Conservation (phyloP, 2,888 invertebrate species). For the Eilema depressum region DNA sequence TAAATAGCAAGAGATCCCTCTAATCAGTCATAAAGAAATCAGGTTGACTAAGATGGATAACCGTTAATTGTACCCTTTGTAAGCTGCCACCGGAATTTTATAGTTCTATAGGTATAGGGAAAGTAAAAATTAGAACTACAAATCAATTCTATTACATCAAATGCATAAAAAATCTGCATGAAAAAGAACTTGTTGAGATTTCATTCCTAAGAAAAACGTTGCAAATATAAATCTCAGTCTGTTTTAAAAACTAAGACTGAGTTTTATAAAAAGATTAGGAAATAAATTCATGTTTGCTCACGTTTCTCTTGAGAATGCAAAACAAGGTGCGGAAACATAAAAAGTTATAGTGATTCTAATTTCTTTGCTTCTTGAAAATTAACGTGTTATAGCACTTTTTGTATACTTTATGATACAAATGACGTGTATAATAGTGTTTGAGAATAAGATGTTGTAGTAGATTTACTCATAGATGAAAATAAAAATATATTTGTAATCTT, state of each 20-base stretch:
- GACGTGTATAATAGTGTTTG: neutral
- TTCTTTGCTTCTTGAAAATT: constrained; percentile 8
- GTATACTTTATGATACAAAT: neutral
- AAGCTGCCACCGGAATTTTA: neutral
- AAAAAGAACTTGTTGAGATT: neutral
- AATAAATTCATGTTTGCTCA: constrained; percentile 5
- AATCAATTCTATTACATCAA: neutral
- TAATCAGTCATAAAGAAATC: neutral
- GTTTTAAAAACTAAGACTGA: constrained; percentile 1
- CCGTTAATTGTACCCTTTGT: neutral
- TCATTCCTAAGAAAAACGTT: neutral
- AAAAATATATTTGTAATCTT: too few relatives aligned
- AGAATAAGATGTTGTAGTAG: neutral
- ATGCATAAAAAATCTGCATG: neutral
- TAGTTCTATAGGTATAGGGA: too few relatives aligned
- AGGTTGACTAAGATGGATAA: neutral
- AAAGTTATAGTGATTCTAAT: constrained; percentile 15
- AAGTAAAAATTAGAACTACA: too few relatives aligned
- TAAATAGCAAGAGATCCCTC: neutral
- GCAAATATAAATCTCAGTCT: constrained; percentile 12
- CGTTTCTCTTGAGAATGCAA: constrained; percentile 8
- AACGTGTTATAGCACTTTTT: constrained; percentile 1
- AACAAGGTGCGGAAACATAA: constrained; percentile 20
- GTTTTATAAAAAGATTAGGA: constrained; percentile 7
- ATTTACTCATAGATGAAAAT: neutral